Conservation (phyloP, 2,113 vertebrate species). For the Calyptomena viridis region DNA sequence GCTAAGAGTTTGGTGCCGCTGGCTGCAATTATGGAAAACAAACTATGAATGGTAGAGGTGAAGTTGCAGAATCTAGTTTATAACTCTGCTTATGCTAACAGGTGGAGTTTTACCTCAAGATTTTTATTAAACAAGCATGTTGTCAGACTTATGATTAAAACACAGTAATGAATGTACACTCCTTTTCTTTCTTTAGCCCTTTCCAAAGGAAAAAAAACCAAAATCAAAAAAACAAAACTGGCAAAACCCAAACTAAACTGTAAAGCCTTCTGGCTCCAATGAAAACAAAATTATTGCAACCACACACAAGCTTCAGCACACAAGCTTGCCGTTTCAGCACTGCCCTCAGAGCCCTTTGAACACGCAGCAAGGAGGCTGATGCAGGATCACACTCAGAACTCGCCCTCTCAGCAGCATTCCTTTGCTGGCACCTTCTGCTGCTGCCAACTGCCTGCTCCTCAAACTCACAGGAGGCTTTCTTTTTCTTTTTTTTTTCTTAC, state of each 20-base stretch:
- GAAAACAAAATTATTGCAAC: slow-evolving; percentile 62
- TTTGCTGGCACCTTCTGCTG: slow-evolving; percentile 51
- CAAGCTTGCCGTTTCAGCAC: slow-evolving; percentile 16
- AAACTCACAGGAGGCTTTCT: slow-evolving; percentile 20
- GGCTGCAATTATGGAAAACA: slow-evolving; percentile 45
- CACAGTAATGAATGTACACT: background rate
- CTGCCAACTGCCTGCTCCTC: slow-evolving; percentile 66
- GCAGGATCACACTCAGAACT: slow-evolving; percentile 66
- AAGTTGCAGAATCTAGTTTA: slow-evolving; percentile 17
- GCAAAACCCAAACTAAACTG: slow-evolving; percentile 18
- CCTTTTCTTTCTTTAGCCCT: background rate
- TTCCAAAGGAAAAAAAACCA: background rate
- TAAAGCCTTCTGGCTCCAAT: slow-evolving; percentile 38
- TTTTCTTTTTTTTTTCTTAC: background rate
- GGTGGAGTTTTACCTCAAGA: slow-evolving; percentile 3
- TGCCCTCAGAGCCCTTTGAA: slow-evolving; percentile 63
- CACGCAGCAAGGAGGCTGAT: slow-evolving; percentile 44
- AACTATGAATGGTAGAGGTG: slow-evolving; percentile 3
- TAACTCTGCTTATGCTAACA: slow-evolving; percentile 22
- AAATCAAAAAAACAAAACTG: background rate
- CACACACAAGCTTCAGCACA: slow-evolving; percentile 45
- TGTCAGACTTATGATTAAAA: slow-evolving; percentile 36
- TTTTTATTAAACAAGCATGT: slow-evolving; percentile 7
- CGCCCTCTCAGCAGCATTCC: slow-evolving; percentile 76
- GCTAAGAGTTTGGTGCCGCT: background rate